Evolutionary conservation across 53 echinoderm and acorn worm genomes (phyloP).

Genomic region (Astropecten irregularis): DNA sequence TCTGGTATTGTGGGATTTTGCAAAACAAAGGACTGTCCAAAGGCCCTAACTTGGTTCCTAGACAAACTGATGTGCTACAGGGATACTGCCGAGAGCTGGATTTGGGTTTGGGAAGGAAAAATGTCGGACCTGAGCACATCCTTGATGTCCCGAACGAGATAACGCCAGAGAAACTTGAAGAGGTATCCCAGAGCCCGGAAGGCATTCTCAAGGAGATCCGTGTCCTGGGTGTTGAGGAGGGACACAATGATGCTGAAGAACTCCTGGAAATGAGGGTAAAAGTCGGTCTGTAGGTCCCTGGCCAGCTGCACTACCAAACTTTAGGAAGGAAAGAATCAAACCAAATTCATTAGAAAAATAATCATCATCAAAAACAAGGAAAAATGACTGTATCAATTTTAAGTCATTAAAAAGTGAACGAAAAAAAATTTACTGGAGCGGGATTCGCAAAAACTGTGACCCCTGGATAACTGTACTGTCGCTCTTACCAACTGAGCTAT

Average conservation of each 20-base stretch:
- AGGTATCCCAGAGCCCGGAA: slow-evolving; percentile 91
- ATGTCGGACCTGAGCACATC: slow-evolving; percentile 91
- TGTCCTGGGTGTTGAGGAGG: slow-evolving; percentile 89
- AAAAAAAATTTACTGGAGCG: too few species aligned
- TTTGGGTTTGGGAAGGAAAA: too few species aligned
- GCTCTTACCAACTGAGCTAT: too few species aligned
- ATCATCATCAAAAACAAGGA: background rate
- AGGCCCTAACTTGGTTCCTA: too few species aligned
- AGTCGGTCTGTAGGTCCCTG: slow-evolving; percentile 89
- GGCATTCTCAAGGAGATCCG: slow-evolving; percentile 88
- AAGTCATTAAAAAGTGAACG: too few species aligned
- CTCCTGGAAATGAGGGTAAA: slow-evolving; percentile 89
- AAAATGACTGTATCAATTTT: too few species aligned
- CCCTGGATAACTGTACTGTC: too few species aligned
- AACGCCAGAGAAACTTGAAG: slow-evolving; percentile 98
- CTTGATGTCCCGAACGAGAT: slow-evolving; percentile 88
- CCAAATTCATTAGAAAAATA: background rate
- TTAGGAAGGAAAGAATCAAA: background rate
- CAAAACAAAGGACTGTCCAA: too few species aligned
- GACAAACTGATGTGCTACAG: too few species aligned
- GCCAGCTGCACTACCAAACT: slow-evolving; percentile 92
- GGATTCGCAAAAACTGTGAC: too few species aligned
- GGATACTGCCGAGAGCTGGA: too few species aligned
- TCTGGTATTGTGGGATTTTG: too few species aligned
- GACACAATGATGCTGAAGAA: slow-evolving; percentile 91